phyloP scores from a whole-genome alignment of 2,113 vertebrate genomes.

The Calidris pygmaea region DNA sequence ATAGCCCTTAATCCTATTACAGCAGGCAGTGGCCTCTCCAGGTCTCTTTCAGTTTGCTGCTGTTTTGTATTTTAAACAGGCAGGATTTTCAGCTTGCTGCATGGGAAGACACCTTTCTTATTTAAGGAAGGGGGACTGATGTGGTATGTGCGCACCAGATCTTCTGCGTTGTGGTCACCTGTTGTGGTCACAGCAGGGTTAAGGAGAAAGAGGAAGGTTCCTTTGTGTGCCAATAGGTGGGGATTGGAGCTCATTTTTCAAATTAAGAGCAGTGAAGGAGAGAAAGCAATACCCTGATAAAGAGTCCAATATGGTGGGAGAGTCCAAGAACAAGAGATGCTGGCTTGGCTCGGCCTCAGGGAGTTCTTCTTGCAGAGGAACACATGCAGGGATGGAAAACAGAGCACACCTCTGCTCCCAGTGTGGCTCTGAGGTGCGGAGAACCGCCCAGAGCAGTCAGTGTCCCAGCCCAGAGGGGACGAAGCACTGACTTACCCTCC shows the following conservation, averaged over 20 bases:
- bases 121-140: not conserved
- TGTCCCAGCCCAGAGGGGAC: not conserved
- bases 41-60: not conserved
- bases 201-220: constrained; percentile 44
- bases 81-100: not conserved
- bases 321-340: not conserved
- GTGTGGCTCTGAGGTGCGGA: rapidly evolving
- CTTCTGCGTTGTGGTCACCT: not conserved
- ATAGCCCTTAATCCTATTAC: constrained; percentile 44
- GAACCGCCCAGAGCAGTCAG: not conserved
- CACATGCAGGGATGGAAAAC: not conserved
- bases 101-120: not conserved
- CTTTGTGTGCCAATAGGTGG: constrained; percentile 52
- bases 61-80: constrained; percentile 11
- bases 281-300: not conserved
- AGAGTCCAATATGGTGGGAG: constrained; percentile 29
- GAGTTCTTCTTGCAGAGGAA: not conserved
- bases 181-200: constrained; percentile 26
- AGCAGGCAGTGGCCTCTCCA: not conserved
- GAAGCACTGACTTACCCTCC: not conserved
- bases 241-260: constrained; percentile 52
- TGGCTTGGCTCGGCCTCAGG: not conserved
- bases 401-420: not conserved
- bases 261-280: not conserved
- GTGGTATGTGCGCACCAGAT: rapidly evolving